phyloP scores from a whole-genome alignment of 1,140 invertebrate species.

The Dinoponera quadriceps region DNA sequence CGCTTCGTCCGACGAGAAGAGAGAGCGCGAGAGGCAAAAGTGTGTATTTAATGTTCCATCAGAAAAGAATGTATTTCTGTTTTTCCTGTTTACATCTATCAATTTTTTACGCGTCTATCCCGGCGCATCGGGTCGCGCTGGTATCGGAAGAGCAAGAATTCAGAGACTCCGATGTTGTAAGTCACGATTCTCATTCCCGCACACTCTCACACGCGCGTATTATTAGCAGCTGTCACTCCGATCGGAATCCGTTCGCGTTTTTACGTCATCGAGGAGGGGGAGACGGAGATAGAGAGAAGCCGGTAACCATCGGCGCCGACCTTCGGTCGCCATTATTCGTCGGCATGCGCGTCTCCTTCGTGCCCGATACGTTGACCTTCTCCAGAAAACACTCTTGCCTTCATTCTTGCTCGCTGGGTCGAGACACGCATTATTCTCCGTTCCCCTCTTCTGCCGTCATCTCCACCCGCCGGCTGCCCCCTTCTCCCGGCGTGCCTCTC shows the following conservation, averaged over 20 bases:
- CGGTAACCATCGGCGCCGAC: conserved; percentile 44
- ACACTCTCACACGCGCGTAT: not conserved
- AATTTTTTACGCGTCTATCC: not conserved
- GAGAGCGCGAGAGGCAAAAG: too few species aligned
- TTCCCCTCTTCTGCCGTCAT: conserved; percentile 12
- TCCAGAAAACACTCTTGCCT: conserved; percentile 75
- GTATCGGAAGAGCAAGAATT: too few species aligned
- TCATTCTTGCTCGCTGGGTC: conserved; percentile 73
- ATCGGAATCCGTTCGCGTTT: conserved; percentile 11
- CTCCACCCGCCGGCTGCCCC: conserved; percentile 7
- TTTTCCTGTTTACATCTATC: too few species aligned
- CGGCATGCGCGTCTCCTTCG: conserved; percentile 62
- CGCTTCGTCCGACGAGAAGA: not conserved
- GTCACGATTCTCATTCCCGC: conserved; percentile 18
- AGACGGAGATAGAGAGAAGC: conserved; percentile 6
- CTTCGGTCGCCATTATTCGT: conserved; percentile 66
- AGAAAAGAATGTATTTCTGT: too few species aligned
- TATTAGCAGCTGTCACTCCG: conserved; percentile 37
- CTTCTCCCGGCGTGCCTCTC: not conserved
- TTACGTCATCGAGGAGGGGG: conserved; percentile 6
- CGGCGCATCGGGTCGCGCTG: too few species aligned
- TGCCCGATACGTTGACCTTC: conserved; percentile 75
- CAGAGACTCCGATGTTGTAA: not conserved
- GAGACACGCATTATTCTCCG: conserved; percentile 70
- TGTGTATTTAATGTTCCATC: too few species aligned